Evolutionary conservation across 2,113 vertebrate genomes (phyloP).

Genomic region (Lutjanus erythropterus): DNA sequence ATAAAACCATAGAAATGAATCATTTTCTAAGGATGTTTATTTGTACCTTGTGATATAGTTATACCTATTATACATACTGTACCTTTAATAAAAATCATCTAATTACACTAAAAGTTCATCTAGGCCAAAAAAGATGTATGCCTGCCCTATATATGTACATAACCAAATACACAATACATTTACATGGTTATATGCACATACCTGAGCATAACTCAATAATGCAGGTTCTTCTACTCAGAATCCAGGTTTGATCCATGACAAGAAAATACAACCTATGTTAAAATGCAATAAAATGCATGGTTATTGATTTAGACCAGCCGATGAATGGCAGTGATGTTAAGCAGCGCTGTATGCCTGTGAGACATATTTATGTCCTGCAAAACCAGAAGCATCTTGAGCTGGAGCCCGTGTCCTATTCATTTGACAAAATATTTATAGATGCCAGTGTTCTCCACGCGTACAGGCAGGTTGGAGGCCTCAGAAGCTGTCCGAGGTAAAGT

Average conservation of each 20-base stretch:
- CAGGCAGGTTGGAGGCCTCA: conserved; percentile 58
- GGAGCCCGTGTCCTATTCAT: conserved; percentile 30
- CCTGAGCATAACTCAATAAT: conserved; percentile 87
- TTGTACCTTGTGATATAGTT: conserved; percentile 78
- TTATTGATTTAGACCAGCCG: conserved; percentile 58
- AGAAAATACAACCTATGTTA: conserved; percentile 66
- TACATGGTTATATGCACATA: conserved; percentile 87
- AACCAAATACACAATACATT: conserved; percentile 83
- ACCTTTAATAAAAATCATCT: conserved; percentile 84
- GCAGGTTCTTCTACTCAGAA: conserved; percentile 76
- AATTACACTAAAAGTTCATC: conserved; percentile 80
- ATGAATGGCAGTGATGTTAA: conserved; percentile 67
- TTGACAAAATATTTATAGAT: conserved; percentile 55
- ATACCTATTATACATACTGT: conserved; percentile 77
- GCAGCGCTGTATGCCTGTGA: conserved; percentile 43
- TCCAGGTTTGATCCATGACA: conserved; percentile 80
- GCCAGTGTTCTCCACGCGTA: conserved; percentile 39
- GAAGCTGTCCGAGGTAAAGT: conserved; percentile 64
- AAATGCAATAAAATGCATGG: conserved; percentile 68
- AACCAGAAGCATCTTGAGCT: conserved; percentile 54
- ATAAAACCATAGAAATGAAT: conserved; percentile 72
- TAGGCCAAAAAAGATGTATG: conserved; percentile 79
- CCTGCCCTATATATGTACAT: conserved; percentile 79
- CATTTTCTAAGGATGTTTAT: conserved; percentile 82
- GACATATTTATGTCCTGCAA: conserved; percentile 58